phyloP scores from a whole-genome alignment of 2,888 invertebrate genomes.

The Agonopterix subpropinquella region DNA sequence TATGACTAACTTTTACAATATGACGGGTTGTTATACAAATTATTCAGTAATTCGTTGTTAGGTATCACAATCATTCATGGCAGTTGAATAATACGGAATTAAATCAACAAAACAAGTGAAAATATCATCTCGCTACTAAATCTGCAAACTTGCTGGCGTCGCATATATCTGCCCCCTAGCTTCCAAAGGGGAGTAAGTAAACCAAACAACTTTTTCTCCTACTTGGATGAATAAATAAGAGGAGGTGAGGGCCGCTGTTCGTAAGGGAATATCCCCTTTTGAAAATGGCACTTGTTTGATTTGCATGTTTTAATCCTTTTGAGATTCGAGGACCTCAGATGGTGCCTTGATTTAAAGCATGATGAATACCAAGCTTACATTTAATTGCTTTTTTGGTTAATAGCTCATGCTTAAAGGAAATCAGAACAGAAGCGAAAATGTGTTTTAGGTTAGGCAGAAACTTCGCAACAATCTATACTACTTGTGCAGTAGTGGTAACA shows the following conservation, averaged over 20 bases:
- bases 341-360: constrained; percentile 10
- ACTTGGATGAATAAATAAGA: constrained; percentile 73
- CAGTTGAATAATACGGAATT: too few relatives aligned
- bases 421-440: too few relatives aligned
- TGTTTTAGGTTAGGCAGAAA: too few relatives aligned
- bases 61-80: too few relatives aligned
- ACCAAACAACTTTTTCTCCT: constrained; percentile 71
- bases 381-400: too few relatives aligned
- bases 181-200: constrained; percentile 43
- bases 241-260: constrained; percentile 48
- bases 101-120: constrained; percentile 43
- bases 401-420: too few relatives aligned
- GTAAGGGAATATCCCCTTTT: constrained; percentile 51
- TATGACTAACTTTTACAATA: too few relatives aligned
- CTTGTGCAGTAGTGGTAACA: too few relatives aligned
- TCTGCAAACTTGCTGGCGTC: constrained; percentile 46
- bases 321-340: constrained; percentile 45
- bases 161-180: constrained; percentile 30
- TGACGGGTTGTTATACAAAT: too few relatives aligned
- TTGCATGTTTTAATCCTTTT: constrained; percentile 74
- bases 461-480: too few relatives aligned
- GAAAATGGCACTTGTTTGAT: constrained; percentile 62
- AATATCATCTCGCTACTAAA: constrained; percentile 43
- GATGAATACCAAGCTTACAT: too few relatives aligned
- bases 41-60: too few relatives aligned